Conservation (phyloP, 1,140 invertebrate species). For the Mycetomoellerius zeteki region DNA sequence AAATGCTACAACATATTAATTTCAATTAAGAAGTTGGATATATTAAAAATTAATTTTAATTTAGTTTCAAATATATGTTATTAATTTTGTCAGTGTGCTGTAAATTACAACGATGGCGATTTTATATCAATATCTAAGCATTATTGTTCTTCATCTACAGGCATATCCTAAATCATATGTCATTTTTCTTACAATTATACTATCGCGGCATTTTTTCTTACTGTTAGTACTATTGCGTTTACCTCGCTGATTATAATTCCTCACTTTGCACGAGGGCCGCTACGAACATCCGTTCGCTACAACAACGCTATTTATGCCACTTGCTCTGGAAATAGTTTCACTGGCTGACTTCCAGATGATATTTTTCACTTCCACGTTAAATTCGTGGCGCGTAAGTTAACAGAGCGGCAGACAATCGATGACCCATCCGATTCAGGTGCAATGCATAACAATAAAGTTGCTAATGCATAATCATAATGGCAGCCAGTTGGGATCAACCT, state of each 20-base stretch:
- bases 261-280: slow-evolving; percentile 21
- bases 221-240: no score
- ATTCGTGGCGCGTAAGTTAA: slow-evolving; percentile 28
- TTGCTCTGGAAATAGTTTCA: slow-evolving; percentile 72
- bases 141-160: not conserved
- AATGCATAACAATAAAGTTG: not conserved
- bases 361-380: slow-evolving; percentile 71
- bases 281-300: slow-evolving; percentile 55
- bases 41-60: slow-evolving; percentile 1
- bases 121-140: not conserved
- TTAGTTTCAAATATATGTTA: not conserved
- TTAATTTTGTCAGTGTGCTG: not conserved
- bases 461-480: slow-evolving; percentile 11
- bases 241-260: slow-evolving; percentile 26
- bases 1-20: not conserved
- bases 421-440: not conserved
- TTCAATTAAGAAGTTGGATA: not conserved
- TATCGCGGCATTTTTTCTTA: slow-evolving; percentile 1
- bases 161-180: not conserved
- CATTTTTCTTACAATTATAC: no score
- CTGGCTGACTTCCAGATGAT: slow-evolving; percentile 71
- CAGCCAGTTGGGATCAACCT: no score
- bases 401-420: slow-evolving; percentile 29
- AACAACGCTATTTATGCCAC: slow-evolving; percentile 74
- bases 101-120: not conserved